Evolutionary conservation across 2,113 vertebrate species (phyloP).

Genomic region (Nipponia nippon): DNA sequence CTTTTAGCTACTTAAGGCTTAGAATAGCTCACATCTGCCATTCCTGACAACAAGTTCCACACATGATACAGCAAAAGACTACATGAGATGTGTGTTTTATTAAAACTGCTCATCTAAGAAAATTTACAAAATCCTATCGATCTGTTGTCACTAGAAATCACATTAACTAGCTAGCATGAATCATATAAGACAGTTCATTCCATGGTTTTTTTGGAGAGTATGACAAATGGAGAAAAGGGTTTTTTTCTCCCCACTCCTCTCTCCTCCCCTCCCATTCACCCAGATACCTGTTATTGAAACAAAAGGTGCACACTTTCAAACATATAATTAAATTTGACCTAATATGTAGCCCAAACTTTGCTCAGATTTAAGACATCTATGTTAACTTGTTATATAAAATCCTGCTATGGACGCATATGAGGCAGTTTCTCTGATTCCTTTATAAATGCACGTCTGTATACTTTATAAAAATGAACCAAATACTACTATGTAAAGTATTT

Average conservation of each 20-base stretch:
- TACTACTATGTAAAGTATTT: not conserved
- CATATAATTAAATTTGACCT: not conserved
- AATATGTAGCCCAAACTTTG: not conserved
- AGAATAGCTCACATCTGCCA: slow-evolving; percentile 29
- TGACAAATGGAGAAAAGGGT: not conserved
- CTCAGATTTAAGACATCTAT: not conserved
- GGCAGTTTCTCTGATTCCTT: not conserved
- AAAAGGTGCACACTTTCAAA: not conserved
- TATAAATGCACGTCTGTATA: not conserved
- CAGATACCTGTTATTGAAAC: not conserved
- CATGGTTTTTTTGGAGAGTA: not conserved
- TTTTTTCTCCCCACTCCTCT: not conserved
- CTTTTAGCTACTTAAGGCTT: slow-evolving; percentile 54
- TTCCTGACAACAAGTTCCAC: slow-evolving; percentile 1
- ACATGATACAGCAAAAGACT: not conserved
- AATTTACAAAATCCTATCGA: not conserved
- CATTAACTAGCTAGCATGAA: not conserved
- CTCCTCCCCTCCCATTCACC: not conserved
- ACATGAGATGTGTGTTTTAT: not conserved
- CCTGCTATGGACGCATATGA: not conserved
- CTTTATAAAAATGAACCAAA: not conserved
- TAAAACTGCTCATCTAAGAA: not conserved
- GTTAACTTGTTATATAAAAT: not conserved
- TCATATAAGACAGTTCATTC: not conserved
- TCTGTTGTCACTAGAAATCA: not conserved